Evolutionary conservation across 1,140 invertebrate genomes (phyloP).

Genomic region (Pentalonia nigronervosa): DNA sequence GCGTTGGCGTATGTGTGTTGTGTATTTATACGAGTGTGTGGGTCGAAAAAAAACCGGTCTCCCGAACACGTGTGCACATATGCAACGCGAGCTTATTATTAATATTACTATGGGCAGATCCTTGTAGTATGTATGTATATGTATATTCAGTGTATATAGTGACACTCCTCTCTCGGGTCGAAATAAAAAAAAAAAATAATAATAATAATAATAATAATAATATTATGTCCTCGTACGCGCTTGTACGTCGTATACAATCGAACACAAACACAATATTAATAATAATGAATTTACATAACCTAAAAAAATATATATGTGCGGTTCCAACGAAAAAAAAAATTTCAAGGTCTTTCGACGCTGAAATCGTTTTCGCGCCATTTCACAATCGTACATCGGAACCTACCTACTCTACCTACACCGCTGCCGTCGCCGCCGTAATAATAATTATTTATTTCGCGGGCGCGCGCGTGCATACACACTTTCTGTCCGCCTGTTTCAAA

Average conservation of each 20-base stretch:
- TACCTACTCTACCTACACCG: neutral
- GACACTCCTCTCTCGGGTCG: slow-evolving; percentile 51
- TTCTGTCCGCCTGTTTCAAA: neutral
- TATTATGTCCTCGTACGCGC: slow-evolving; percentile 37
- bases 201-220: slow-evolving; percentile 55
- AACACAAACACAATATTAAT: slow-evolving; percentile 40
- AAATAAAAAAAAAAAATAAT: slow-evolving; percentile 28
- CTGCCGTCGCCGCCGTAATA: neutral
- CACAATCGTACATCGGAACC: slow-evolving; percentile 19
- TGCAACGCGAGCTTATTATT: slow-evolving; percentile 52
- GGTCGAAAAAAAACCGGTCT: slow-evolving; percentile 57
- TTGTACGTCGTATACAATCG: neutral
- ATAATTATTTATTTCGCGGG: neutral
- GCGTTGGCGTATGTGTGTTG: neutral
- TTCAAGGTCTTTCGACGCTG: slow-evolving; percentile 40
- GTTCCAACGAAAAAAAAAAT: slow-evolving; percentile 14
- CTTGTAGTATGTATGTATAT: neutral
- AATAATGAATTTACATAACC: slow-evolving; percentile 55
- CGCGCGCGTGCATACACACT: neutral
- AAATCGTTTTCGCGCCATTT: slow-evolving; percentile 56
- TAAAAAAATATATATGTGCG: slow-evolving; percentile 47
- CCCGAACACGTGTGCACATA: slow-evolving; percentile 55
- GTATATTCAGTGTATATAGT: slow-evolving; percentile 1
- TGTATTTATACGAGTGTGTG: slow-evolving; percentile 13
- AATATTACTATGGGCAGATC: slow-evolving; percentile 50